Percentiles rank a stretch among this genome's conserved stretches.
phyloP scores from a whole-genome alignment of 1,140 invertebrate genomes.

The Drosophila leontia region DNA sequence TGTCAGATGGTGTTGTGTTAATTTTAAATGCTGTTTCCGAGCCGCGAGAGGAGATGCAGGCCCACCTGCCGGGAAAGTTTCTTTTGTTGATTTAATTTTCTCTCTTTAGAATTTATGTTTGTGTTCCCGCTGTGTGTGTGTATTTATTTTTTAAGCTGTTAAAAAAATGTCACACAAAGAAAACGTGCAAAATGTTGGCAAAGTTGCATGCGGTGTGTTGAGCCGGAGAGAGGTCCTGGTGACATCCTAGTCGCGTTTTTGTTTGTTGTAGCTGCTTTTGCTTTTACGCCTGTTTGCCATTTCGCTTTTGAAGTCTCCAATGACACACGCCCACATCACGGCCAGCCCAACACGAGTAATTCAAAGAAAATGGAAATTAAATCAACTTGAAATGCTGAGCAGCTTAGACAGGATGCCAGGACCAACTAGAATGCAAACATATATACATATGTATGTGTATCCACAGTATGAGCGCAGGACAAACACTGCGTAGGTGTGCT shows the following conservation, averaged over 20 bases:
- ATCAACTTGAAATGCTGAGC: constrained; percentile 72
- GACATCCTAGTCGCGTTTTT: constrained; percentile 23
- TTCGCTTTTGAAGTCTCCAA: constrained; percentile 71
- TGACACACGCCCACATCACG: constrained; percentile 30
- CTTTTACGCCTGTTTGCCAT: constrained; percentile 66
- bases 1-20: constrained; percentile 66
- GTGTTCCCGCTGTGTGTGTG: constrained; percentile 22
- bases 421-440: background rate
- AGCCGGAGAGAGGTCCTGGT: constrained; percentile 12
- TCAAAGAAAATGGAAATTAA: constrained; percentile 76
- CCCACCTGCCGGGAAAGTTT: constrained; percentile 48
- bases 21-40: constrained; percentile 58
- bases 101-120: constrained; percentile 48
- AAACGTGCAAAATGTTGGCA: constrained; percentile 68
- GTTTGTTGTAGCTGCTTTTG: constrained; percentile 40
- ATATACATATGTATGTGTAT: background rate
- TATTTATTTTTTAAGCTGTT: constrained; percentile 37
- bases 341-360: constrained; percentile 42
- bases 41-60: constrained; percentile 19
- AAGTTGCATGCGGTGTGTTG: constrained; percentile 63
- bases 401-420: constrained; percentile 30
- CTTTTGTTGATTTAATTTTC: constrained; percentile 64
- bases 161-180: constrained; percentile 65
- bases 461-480: background rate
- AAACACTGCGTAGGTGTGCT: background rate